Conservation (phyloP, 1,140 invertebrate genomes). For the Nasonia longicornis region DNA sequence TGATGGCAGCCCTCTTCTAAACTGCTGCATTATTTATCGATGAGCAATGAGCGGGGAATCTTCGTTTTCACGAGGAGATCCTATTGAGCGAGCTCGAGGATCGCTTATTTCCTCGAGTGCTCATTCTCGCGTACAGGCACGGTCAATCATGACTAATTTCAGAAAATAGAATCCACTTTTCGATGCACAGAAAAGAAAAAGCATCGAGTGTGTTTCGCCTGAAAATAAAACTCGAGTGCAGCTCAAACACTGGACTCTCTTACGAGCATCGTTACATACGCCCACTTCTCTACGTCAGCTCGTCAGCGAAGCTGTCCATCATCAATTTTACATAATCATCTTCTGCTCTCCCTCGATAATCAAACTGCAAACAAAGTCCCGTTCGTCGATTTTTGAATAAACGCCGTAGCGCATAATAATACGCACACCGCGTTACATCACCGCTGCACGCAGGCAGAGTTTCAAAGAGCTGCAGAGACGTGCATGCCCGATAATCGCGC, state of each 20-base stretch:
- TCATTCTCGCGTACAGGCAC: background rate
- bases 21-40: background rate
- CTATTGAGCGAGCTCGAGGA: background rate
- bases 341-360: too few relatives aligned
- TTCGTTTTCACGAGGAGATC: background rate
- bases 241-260: background rate
- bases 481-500: background rate
- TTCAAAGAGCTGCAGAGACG: background rate
- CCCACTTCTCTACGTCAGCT: background rate
- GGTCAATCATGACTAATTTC: background rate
- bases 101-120: background rate
- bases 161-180: background rate
- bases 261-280: background rate
- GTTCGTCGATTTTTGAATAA: too few relatives aligned
- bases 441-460: background rate
- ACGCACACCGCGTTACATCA: too few relatives aligned
- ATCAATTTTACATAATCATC: too few relatives aligned
- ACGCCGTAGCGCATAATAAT: too few relatives aligned
- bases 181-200: too few relatives aligned
- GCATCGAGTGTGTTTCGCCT: too few relatives aligned
- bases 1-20: background rate
- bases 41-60: too few relatives aligned
- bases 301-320: background rate
- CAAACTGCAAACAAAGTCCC: too few relatives aligned
- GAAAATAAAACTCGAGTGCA: background rate